Evolutionary conservation across 2,888 invertebrate species (phyloP).

Genomic region (Acheta domesticus): DNA sequence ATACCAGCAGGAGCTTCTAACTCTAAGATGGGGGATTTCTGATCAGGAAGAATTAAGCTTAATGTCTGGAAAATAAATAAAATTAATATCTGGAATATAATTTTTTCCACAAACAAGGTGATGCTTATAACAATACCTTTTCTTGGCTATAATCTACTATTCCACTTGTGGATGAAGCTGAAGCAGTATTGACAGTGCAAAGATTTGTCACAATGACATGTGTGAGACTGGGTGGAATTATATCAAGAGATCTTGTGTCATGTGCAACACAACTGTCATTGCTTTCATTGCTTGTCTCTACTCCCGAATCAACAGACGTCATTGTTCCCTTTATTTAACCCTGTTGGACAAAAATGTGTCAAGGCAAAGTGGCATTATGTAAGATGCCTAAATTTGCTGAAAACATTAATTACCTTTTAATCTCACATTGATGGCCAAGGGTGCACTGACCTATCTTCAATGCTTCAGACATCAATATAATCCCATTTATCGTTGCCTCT

Average conservation of each 20-base stretch:
- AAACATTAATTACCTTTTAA: too few relatives aligned
- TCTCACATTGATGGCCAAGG: too few relatives aligned
- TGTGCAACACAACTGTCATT: slow-evolving; percentile 54
- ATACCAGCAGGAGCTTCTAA: slow-evolving; percentile 39
- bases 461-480: too few relatives aligned
- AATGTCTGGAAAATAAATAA: too few relatives aligned
- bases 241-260: slow-evolving; percentile 30
- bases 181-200: background rate
- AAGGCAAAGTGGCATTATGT: background rate
- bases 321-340: slow-evolving; percentile 36
- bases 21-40: slow-evolving; percentile 25
- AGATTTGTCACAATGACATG: background rate
- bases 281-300: slow-evolving; percentile 69
- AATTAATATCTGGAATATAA: too few relatives aligned
- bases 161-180: slow-evolving; percentile 19
- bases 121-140: background rate
- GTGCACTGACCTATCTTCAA: too few relatives aligned
- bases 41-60: background rate
- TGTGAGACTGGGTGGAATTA: slow-evolving; percentile 22
- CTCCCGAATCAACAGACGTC: slow-evolving; percentile 65
- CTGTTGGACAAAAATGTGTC: background rate
- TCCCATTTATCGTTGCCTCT: too few relatives aligned
- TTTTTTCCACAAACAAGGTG: too few relatives aligned
- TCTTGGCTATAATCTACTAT: background rate
- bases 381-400: background rate